Percentiles rank a stretch among this genome's conserved stretches.
phyloP scores from a whole-genome alignment of 2,888 invertebrate species.

The Drosophila diplacantha region DNA sequence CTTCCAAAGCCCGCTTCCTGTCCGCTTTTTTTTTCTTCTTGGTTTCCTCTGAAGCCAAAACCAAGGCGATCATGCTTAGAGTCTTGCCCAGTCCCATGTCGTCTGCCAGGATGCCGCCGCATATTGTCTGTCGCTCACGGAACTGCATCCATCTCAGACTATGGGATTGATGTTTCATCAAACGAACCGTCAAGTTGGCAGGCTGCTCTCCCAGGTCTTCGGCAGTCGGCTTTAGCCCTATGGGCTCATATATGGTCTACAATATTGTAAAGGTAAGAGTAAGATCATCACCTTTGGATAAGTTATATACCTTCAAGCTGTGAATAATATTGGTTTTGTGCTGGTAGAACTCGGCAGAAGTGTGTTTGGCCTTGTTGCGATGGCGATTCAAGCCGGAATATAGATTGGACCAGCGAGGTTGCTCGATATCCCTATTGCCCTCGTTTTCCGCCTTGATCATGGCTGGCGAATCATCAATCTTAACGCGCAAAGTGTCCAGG shows the following conservation, averaged over 20 bases:
- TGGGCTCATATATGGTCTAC: slow-evolving; percentile 26
- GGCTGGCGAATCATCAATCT: neutral
- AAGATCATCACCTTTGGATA: neutral
- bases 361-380: slow-evolving; percentile 18
- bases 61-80: slow-evolving; percentile 86
- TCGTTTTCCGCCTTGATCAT: neutral
- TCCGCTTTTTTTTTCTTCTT: neutral
- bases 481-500: slow-evolving; percentile 23
- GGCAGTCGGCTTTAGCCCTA: neutral
- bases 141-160: slow-evolving; percentile 91
- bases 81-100: slow-evolving; percentile 82
- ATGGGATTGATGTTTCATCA: slow-evolving; percentile 88
- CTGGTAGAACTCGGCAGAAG: slow-evolving; percentile 38
- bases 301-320: slow-evolving; percentile 18
- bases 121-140: slow-evolving; percentile 89
- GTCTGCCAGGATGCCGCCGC: slow-evolving; percentile 90
- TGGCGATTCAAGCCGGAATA: slow-evolving; percentile 30
- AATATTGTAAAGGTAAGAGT: neutral
- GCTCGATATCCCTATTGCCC: neutral
- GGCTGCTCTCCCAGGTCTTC: slow-evolving; percentile 79
- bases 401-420: slow-evolving; percentile 14
- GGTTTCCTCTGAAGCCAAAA: slow-evolving; percentile 78
- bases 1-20: neutral
- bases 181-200: slow-evolving; percentile 80
- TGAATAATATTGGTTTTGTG: slow-evolving; percentile 26